These are phyloP conservation scores for Vanessa atalanta DNA, from an alignment of 1,140 invertebrate species.

Conservation along the genomic window DNA sequence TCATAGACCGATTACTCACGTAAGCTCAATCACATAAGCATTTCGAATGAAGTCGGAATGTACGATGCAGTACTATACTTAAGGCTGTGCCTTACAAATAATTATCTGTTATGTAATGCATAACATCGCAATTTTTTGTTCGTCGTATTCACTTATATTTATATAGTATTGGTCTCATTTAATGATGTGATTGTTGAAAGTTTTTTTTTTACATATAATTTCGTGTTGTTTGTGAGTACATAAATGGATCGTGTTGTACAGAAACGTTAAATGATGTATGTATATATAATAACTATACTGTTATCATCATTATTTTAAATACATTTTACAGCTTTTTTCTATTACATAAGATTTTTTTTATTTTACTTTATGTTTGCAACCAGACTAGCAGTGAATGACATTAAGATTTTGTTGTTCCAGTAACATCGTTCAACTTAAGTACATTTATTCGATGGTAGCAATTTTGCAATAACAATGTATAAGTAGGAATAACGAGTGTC, in stretches of 20 bases:
- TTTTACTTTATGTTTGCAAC: too few relatives aligned
- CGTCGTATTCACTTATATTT: background rate
- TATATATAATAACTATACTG: too few relatives aligned
- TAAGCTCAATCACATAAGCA: too few relatives aligned
- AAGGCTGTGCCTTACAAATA: background rate
- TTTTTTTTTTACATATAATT: too few relatives aligned
- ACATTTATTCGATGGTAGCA: background rate
- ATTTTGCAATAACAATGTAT: slow-evolving; percentile 4
- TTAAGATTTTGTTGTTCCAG: background rate
- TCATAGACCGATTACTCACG: background rate
- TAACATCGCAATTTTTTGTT: background rate
- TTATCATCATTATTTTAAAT: too few relatives aligned
- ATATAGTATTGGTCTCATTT: background rate
- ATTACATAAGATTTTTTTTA: too few relatives aligned
- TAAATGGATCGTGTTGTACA: too few relatives aligned
- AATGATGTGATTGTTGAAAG: background rate
- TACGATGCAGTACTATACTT: background rate
- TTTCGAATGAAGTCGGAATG: background rate
- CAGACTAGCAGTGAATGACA: background rate
- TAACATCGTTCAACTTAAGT: background rate
- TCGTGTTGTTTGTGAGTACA: too few relatives aligned
- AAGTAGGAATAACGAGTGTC: slow-evolving; percentile 13
- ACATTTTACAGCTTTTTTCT: too few relatives aligned
- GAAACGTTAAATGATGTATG: too few relatives aligned
- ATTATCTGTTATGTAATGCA: background rate